Percentiles rank a stretch among this genome's conserved stretches.
These are phyloP conservation scores for Drosophila murphyi DNA, from an alignment of 1,140 invertebrate species.

Conservation along the genomic window DNA sequence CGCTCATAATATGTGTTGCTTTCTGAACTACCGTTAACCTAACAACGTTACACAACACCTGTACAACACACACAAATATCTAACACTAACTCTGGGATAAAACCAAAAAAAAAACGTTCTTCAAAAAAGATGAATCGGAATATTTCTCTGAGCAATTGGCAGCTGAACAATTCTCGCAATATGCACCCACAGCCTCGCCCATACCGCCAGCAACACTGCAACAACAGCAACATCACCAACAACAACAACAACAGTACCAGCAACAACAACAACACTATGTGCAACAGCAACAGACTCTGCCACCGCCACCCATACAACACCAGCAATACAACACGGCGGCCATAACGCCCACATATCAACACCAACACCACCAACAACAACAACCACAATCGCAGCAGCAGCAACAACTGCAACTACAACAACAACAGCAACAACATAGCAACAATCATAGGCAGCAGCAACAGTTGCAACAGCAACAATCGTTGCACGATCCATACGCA, in stretches of 20 bases:
- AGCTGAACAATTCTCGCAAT: conserved; percentile 84
- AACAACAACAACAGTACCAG: conserved; percentile 52
- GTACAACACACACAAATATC: conserved; percentile 37
- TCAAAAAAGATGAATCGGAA: conserved; percentile 80
- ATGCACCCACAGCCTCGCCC: conserved; percentile 81
- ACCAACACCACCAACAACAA: conserved; percentile 65
- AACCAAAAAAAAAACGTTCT: conserved; percentile 16
- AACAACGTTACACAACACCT: conserved; percentile 54
- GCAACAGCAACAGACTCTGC: conserved; percentile 78
- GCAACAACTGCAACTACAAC: conserved; percentile 70
- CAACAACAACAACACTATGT: conserved; percentile 68
- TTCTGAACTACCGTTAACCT: conserved; percentile 77
- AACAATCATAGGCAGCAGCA: conserved; percentile 68
- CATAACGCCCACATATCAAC: conserved; percentile 80
- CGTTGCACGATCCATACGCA: conserved; percentile 61
- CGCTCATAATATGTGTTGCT: conserved; percentile 66
- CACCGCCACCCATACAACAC: conserved; percentile 78
- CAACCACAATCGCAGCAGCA: conserved; percentile 57
- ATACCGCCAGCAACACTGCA: conserved; percentile 65
- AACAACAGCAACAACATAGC: conserved; percentile 78
- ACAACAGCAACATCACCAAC: conserved; percentile 52
- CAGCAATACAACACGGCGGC: conserved; percentile 81
- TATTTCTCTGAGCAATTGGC: conserved; percentile 85
- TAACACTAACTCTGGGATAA: conserved; percentile 56
- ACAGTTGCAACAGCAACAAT: conserved; percentile 54